phyloP scores from a whole-genome alignment of 2,888 invertebrate genomes.

The Protodeltote pygarga region DNA sequence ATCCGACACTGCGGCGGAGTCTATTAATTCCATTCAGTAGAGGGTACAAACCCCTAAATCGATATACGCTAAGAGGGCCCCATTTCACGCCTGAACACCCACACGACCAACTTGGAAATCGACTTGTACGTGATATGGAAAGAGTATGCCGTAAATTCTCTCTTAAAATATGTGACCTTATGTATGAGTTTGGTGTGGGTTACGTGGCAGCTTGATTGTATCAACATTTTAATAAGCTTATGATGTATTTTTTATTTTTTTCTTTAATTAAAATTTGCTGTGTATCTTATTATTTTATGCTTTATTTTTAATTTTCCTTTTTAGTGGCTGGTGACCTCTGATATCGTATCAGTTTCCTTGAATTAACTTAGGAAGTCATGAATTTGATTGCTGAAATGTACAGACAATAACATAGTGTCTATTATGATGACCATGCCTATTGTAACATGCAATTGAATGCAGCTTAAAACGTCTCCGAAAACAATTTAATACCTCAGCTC shows the following conservation, averaged over 20 bases:
- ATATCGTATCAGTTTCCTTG: too few relatives aligned
- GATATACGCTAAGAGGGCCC: constrained; percentile 59
- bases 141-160: constrained; percentile 34
- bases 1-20: constrained; percentile 47
- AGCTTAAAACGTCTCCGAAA: constrained; percentile 24
- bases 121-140: constrained; percentile 47
- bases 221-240: too few relatives aligned
- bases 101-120: constrained; percentile 48
- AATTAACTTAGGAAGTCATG: too few relatives aligned
- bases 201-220: too few relatives aligned
- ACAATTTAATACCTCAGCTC: constrained; percentile 49
- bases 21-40: constrained; percentile 53
- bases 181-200: background rate
- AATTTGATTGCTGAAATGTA: too few relatives aligned
- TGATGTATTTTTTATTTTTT: too few relatives aligned
- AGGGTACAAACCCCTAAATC: constrained; percentile 53
- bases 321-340: too few relatives aligned
- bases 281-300: background rate
- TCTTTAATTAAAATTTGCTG: too few relatives aligned
- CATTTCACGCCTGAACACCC: constrained; percentile 62
- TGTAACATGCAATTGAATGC: too few relatives aligned
- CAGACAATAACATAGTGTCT: too few relatives aligned
- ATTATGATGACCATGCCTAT: too few relatives aligned
- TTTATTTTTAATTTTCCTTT: too few relatives aligned
- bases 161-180: constrained; percentile 33